Evolutionary conservation across 2,888 invertebrate species (phyloP).

Genomic region (Heterodera filipjevi): DNA sequence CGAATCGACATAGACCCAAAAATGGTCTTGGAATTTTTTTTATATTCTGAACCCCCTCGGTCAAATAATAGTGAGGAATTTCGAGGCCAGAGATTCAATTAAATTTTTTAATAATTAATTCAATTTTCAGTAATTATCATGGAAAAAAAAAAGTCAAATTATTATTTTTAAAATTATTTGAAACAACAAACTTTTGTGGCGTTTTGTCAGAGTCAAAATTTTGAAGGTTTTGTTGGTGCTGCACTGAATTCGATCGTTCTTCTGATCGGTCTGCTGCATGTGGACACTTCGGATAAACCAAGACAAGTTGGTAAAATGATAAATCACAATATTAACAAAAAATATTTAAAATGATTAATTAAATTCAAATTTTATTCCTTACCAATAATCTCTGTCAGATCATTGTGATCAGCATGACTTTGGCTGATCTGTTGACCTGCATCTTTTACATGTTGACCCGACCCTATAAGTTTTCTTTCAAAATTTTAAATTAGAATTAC

Average conservation of each 20-base stretch:
- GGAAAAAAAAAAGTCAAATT: too few species aligned
- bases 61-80: too few species aligned
- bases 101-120: too few species aligned
- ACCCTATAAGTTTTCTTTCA: constrained; percentile 41
- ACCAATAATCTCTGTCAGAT: constrained; percentile 50
- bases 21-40: too few species aligned
- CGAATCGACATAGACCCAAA: too few species aligned
- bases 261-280: constrained; percentile 58
- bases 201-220: too few species aligned
- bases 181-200: too few species aligned
- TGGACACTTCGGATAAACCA: constrained; percentile 63
- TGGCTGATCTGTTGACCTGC: constrained; percentile 61
- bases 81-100: too few species aligned
- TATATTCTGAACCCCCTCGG: too few species aligned
- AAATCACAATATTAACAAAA: not conserved
- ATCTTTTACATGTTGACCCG: constrained; percentile 61
- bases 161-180: not conserved
- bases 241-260: constrained; percentile 58
- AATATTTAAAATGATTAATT: constrained; percentile 15
- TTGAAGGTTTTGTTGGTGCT: constrained; percentile 54
- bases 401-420: constrained; percentile 65
- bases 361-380: not conserved
- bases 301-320: constrained; percentile 50
- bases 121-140: too few species aligned
- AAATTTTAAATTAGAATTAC: too few species aligned